Conservation (phyloP, 2,888 invertebrate genomes). For the Operophtera brumata region DNA sequence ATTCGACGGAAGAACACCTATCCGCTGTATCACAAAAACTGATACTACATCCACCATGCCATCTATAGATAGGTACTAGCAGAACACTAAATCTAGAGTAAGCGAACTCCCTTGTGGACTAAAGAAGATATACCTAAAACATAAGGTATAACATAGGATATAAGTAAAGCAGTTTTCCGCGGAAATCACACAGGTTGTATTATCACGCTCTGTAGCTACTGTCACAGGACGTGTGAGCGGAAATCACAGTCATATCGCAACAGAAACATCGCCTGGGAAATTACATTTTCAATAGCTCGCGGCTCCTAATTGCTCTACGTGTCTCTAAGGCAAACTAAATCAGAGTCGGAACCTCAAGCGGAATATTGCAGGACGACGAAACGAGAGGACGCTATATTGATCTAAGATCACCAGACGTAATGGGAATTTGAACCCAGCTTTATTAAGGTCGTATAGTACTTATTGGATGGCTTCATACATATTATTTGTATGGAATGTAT, state of each 20-base stretch:
- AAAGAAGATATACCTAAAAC: no score
- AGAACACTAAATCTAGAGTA: no score
- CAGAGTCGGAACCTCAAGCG: constrained; percentile 5
- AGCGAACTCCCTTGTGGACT: no score
- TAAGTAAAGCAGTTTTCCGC: background rate
- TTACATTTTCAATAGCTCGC: constrained; percentile 8
- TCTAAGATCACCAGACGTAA: no score
- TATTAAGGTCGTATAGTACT: background rate
- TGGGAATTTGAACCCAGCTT: no score
- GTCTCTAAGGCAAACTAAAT: background rate
- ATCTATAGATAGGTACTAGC: no score
- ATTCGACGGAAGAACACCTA: no score
- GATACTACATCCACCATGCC: no score
- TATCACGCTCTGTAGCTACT: background rate
- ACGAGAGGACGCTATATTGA: no score
- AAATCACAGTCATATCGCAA: constrained; percentile 4
- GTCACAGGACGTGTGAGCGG: constrained; percentile 2
- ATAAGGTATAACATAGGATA: background rate
- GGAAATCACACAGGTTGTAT: constrained; percentile 5
- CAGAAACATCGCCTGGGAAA: constrained; percentile 14
- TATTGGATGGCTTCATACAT: background rate
- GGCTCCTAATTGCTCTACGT: constrained; percentile 4
- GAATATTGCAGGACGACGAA: no score
- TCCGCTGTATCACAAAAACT: no score
- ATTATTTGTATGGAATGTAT: constrained; percentile 5